These are phyloP conservation scores for Anser cygnoides DNA, from an alignment of 2,113 vertebrate genomes.

Conservation along the genomic window DNA sequence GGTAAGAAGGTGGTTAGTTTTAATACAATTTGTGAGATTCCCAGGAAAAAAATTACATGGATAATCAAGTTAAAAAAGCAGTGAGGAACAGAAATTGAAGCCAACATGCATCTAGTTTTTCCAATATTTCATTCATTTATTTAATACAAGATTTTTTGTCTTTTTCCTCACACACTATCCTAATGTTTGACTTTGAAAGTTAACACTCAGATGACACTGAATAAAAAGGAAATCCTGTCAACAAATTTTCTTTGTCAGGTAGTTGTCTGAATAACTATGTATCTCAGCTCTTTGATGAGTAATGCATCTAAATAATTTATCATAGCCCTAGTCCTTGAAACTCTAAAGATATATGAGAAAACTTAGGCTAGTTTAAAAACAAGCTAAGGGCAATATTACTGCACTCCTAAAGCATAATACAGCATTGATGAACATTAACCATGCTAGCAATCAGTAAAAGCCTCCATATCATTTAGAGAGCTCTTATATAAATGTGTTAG, in stretches of 20 bases:
- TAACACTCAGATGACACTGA: not conserved
- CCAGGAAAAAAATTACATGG: not conserved
- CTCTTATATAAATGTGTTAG: not conserved
- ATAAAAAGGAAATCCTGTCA: not conserved
- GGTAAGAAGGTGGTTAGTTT: not conserved
- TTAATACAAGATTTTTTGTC: not conserved
- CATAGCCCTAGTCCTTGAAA: slow-evolving; percentile 11
- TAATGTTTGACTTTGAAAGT: not conserved
- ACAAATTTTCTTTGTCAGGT: slow-evolving; percentile 2
- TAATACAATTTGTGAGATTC: not conserved
- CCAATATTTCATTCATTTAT: not conserved
- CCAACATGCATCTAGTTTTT: not conserved
- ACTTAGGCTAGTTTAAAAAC: not conserved
- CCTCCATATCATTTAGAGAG: not conserved
- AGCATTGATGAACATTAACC: not conserved
- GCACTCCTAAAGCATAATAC: not conserved
- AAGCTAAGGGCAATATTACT: slow-evolving; percentile 9
- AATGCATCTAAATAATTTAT: slow-evolving; percentile 38
- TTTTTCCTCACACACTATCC: not conserved
- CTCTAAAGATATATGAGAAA: not conserved
- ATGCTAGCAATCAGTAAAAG: not conserved
- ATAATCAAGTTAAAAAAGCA: not conserved
- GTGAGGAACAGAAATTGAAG: not conserved
- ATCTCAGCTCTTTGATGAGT: slow-evolving; percentile 3
- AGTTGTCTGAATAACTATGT: not conserved